phyloP scores from a whole-genome alignment of 2,113 vertebrate genomes.

The Gnathonemus longibarbis region DNA sequence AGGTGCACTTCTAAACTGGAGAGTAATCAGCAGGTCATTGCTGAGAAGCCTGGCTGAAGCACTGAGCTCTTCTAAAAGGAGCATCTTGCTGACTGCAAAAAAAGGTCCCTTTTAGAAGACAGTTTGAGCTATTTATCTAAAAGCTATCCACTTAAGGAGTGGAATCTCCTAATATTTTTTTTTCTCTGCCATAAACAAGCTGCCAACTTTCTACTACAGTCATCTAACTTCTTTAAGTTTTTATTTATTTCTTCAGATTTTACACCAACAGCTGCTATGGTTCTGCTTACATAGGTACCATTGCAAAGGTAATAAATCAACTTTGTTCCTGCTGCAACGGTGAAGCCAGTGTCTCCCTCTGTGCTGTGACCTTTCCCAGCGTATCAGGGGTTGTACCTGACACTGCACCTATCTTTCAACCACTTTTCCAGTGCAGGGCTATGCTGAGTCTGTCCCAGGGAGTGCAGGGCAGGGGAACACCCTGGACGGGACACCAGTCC shows the following conservation, averaged over 20 bases:
- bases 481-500: neutral
- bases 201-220: neutral
- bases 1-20: neutral
- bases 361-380: neutral
- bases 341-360: neutral
- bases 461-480: neutral
- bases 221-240: neutral
- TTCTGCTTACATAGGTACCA: neutral
- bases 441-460: neutral
- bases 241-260: neutral
- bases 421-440: neutral
- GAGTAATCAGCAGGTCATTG: neutral
- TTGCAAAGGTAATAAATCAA: neutral
- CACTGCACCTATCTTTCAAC: neutral
- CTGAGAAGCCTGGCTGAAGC: neutral
- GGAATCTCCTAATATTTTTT: neutral
- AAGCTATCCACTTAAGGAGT: neutral
- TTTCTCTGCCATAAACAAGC: neutral
- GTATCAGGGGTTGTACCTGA: neutral
- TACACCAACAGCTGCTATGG: neutral
- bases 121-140: neutral
- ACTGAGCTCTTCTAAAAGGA: neutral
- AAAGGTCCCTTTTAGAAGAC: neutral
- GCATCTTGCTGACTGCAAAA: neutral
- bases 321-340: neutral